Evolutionary conservation across 2,797 vertebrate genomes (phyloP).

Genomic region (Rhodeus uyekii): DNA sequence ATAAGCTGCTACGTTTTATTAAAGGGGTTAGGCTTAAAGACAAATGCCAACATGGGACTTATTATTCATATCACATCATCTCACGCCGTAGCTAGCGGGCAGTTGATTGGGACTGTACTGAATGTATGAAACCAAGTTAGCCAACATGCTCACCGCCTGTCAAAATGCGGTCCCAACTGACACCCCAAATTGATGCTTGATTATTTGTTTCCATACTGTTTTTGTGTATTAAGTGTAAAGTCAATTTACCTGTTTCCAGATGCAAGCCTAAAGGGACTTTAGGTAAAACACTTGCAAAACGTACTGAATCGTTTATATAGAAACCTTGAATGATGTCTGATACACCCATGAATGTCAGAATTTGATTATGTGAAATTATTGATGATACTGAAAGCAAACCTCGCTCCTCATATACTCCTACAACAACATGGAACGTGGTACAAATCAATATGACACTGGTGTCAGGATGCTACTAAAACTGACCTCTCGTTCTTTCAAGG

Average conservation of each 20-base stretch:
- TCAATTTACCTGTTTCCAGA: neutral
- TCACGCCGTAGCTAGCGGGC: slow-evolving; percentile 29
- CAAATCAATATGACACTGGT: slow-evolving; percentile 24
- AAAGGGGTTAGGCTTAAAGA: slow-evolving; percentile 36
- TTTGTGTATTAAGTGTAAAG: slow-evolving; percentile 2
- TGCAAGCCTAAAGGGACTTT: neutral
- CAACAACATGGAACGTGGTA: neutral
- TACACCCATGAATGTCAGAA: neutral
- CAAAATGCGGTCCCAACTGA: slow-evolving; percentile 30
- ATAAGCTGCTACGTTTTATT: slow-evolving; percentile 19
- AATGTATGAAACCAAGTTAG: slow-evolving; percentile 31
- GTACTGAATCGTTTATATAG: neutral
- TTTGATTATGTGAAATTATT: neutral
- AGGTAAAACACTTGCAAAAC: neutral
- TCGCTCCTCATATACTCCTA: neutral
- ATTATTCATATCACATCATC: slow-evolving; percentile 42
- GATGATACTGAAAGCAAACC: neutral
- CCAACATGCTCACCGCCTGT: slow-evolving; percentile 27
- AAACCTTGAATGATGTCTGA: neutral
- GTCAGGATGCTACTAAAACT: neutral
- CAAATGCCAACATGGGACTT: slow-evolving; percentile 33
- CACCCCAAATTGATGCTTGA: slow-evolving; percentile 17
- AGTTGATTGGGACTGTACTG: slow-evolving; percentile 36
- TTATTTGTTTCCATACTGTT: slow-evolving; percentile 32
- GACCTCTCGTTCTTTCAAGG: neutral